A percentile compares a stretch with the other conserved stretches of the same genome.
phyloP scores from a whole-genome alignment of 1,140 invertebrate genomes.

The Myzus persicae region DNA sequence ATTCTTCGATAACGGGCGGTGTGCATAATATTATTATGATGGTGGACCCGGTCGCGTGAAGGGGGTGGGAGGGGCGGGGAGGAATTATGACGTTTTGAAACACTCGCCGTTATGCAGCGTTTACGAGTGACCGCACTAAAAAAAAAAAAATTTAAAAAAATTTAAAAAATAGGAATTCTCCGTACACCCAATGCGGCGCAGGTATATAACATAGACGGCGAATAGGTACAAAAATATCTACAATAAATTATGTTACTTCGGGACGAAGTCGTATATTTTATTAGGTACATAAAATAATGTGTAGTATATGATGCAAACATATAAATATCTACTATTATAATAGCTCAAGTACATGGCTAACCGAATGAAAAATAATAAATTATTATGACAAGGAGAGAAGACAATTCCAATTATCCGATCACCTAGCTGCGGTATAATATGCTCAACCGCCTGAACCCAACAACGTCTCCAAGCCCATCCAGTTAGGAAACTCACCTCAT shows the following conservation, averaged over 20 bases:
- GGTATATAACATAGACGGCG: too few relatives aligned
- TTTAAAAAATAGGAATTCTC: neutral
- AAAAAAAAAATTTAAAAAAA: neutral
- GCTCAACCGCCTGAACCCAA: too few relatives aligned
- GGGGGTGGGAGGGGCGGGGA: neutral
- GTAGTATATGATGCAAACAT: neutral
- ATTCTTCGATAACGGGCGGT: neutral
- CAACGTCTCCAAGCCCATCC: too few relatives aligned
- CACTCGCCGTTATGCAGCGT: neutral
- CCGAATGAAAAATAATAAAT: too few relatives aligned
- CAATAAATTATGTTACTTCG: neutral
- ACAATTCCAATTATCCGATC: too few relatives aligned
- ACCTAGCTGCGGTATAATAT: too few relatives aligned
- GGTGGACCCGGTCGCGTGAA: neutral
- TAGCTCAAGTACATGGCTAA: too few relatives aligned
- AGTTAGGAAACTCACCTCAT: too few relatives aligned
- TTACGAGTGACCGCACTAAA: neutral
- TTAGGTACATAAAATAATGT: neutral
- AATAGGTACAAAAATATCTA: neutral
- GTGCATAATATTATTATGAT: neutral
- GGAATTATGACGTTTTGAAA: slow-evolving; percentile 1
- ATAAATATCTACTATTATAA: neutral
- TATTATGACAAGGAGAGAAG: too few relatives aligned
- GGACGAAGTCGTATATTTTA: neutral
- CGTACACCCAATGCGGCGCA: neutral